A percentile compares a stretch with the other conserved stretches of the same genome.
phyloP scores from a whole-genome alignment of 1,140 invertebrate genomes.

The Drosophila ercepeae region DNA sequence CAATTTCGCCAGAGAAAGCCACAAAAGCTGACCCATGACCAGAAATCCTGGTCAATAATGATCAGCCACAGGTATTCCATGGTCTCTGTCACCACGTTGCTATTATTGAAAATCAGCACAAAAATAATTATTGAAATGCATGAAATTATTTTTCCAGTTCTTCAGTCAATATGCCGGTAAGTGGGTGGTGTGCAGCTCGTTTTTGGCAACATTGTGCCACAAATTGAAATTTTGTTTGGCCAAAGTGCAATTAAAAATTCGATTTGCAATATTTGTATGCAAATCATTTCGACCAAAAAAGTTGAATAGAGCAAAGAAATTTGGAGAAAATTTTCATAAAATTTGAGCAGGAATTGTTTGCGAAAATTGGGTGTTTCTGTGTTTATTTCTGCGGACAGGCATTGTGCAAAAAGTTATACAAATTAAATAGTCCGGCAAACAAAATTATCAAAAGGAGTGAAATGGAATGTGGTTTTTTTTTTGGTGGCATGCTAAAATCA shows the following conservation, averaged over 20 bases:
- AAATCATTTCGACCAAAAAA: constrained; percentile 22
- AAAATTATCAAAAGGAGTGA: constrained; percentile 18
- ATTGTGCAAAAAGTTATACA: constrained; percentile 9
- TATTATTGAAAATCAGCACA: constrained; percentile 20
- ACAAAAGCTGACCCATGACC: constrained; percentile 16
- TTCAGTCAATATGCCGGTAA: too few relatives aligned
- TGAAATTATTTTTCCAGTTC: constrained; percentile 6
- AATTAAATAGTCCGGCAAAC: constrained; percentile 12
- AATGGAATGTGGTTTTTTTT: background rate
- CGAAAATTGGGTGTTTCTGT: background rate
- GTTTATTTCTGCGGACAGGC: constrained; percentile 29
- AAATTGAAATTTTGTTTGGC: constrained; percentile 55
- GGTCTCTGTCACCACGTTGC: constrained; percentile 2
- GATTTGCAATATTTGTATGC: constrained; percentile 50
- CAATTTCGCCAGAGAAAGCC: constrained; percentile 19
- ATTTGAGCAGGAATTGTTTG: constrained; percentile 8
- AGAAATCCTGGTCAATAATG: constrained; percentile 11
- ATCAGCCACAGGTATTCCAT: constrained; percentile 4
- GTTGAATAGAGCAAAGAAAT: constrained; percentile 4
- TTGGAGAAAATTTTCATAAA: constrained; percentile 6
- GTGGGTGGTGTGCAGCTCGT: background rate
- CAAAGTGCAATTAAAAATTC: constrained; percentile 54
- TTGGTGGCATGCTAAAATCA: constrained; percentile 41
- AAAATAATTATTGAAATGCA: constrained; percentile 39
- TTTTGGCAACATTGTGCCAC: constrained; percentile 20